Base-by-base conservation (phyloP, 2,888 invertebrate genomes). In the Pyrocoelia pectoralis region DNA sequence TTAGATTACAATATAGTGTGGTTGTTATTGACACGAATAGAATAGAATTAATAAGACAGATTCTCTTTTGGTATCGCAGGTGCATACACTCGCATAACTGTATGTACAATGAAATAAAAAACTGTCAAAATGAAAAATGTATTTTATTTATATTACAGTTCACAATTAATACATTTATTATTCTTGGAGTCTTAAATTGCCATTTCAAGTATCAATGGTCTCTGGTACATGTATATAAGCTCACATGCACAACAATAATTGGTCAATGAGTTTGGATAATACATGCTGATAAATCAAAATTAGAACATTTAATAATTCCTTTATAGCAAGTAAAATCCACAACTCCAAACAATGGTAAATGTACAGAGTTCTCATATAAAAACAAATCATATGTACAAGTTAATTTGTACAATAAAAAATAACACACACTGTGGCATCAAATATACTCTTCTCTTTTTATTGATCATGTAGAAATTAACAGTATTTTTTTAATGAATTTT, bases 361-460 rank as follows among this genome's bases (percentile, higher is more conserved):
- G 55, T 65, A 70, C 68, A 60, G 55, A 64, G 54, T 29, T 63
- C 51, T 61, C 60, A 69, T 61, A 67, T 67, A 67, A 70, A 69
- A 68, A 67, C 64, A 73, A 70, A 69, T 29, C 59, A 64, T 64
- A 59, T 64, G 60, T 59, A 73, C 68, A 71, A 63, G 67, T 66
- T 72, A 73, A 60, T 70, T 71, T 70, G 64, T 71, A 70, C 72
- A 72, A 72, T 72, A 70, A 67, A 65, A 58, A 56, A 54, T 75
- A 77, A 77, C 74, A 78, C 77, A 78, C 73, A 74, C 72, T 73
- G 74, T 74, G 78, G 77, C 78, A 76, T 77, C 77, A 79, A 79
- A 78, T 80, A 80, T 78, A 79, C 74, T 73, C 73, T 73, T 72
- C n/a, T n/a, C n/a, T n/a, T 75, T 70, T 70, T 70, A 73, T 61